Evolutionary conservation across 2,888 invertebrate species (phyloP).

Genomic region (Biston betularia): DNA sequence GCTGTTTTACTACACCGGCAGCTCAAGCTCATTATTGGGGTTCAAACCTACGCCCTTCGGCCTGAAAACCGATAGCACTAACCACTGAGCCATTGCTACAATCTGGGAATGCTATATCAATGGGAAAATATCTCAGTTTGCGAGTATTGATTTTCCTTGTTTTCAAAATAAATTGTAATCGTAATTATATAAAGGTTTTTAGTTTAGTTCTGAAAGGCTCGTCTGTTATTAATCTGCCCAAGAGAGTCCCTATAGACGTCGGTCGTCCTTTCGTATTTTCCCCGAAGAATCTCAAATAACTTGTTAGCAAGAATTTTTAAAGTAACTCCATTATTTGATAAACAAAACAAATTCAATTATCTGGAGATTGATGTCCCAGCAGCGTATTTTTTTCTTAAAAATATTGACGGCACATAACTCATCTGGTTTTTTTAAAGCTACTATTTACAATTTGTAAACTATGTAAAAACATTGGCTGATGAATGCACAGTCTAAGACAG

Average conservation of each 20-base stretch:
- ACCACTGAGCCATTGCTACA: too few relatives aligned
- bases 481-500: too few relatives aligned
- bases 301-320: constrained; percentile 21
- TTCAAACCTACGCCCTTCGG: too few relatives aligned
- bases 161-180: neutral
- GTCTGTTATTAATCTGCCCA: constrained; percentile 1
- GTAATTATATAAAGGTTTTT: neutral
- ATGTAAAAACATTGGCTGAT: too few relatives aligned
- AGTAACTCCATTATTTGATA: constrained; percentile 27
- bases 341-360: constrained; percentile 30
- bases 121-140: too few relatives aligned
- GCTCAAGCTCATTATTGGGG: too few relatives aligned
- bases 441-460: neutral
- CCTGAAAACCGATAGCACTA: too few relatives aligned
- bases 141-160: neutral
- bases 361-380: constrained; percentile 15
- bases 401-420: constrained; percentile 1
- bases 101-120: too few relatives aligned
- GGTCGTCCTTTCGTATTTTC: neutral
- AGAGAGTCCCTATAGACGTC: neutral
- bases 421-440: neutral
- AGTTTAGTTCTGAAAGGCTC: neutral
- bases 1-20: too few relatives aligned
- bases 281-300: constrained; percentile 17
- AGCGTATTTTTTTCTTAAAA: constrained; percentile 7